Evolutionary conservation across 2,888 invertebrate species (phyloP), one percentile per base, ranked within the genome.

Genomic region (Drosophila lutescens): DNA sequence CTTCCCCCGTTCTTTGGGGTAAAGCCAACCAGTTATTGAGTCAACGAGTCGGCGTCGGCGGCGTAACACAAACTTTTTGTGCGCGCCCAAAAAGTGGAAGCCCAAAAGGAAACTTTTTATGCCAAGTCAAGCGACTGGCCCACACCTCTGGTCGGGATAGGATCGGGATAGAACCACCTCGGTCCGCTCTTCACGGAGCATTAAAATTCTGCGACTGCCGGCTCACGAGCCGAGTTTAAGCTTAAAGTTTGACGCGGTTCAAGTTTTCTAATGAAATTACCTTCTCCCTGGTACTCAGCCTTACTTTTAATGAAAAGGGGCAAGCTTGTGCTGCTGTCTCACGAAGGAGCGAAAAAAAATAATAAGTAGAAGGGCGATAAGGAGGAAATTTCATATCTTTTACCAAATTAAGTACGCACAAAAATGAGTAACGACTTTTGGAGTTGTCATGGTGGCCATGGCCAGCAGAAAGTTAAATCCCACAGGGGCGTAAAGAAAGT

Each of bases 221-320:
- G 43, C 60, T 10, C 60, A 51, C 58, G 15, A 38, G 47, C 54
- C 50, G 46, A 57, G 80, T 82, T 84, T 80, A 76, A 84, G 86
- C 84, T 88, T 84, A 85, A 88, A 88, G 85, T 88, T 88, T 86
- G 86, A 80, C 89, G 89, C 78, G 79, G 80, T 83, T 81, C 81
- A 89, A 86, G 85, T 83, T 86, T 83, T 81, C 77, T 89, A 88
- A 88, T 89, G 89, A 89, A 88, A 88, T 88, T 88, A 89, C 88
- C 80, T 80, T 82, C 86, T 86, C 80, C 80, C 61, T 77, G 78
- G 66, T 60, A 43, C 66, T 69, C 68, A 57, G 74, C 55, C 63
- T 70, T 20, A 63, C 74, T 74, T 56, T 65, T 77, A 74, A 70
- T 74, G 74, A 77, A 79, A 86, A 83, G 67, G 80, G 78, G 80